These are phyloP conservation scores for Tapirus terrestris DNA, from an alignment of 2,113 vertebrate genomes.

Conservation along the genomic window DNA sequence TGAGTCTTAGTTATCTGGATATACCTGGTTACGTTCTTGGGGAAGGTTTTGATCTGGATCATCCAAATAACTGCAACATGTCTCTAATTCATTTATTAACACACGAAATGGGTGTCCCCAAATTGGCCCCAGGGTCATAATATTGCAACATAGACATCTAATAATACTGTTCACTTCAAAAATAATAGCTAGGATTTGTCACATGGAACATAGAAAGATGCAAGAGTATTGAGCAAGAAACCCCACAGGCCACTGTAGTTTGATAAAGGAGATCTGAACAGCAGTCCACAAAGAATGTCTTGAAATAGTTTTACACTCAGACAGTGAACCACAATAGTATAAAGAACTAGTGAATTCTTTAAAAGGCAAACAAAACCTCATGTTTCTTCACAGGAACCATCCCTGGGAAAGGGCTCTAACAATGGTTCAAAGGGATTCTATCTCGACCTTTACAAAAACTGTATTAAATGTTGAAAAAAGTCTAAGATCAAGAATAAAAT, in stretches of 20 bases:
- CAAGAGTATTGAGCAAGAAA: constrained; percentile 58
- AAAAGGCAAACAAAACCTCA: constrained; percentile 80
- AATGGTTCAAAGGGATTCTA: constrained; percentile 78
- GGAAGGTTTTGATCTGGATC: neutral
- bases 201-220: constrained; percentile 41
- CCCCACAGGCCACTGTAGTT: constrained; percentile 54
- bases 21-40: neutral
- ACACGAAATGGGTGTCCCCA: neutral
- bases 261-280: constrained; percentile 78
- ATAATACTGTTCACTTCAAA: constrained; percentile 63
- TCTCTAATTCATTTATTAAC: constrained; percentile 57
- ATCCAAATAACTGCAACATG: neutral
- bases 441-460: constrained; percentile 76
- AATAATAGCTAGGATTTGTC: constrained; percentile 67
- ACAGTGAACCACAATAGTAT: constrained; percentile 77
- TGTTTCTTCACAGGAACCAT: constrained; percentile 80
- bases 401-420: constrained; percentile 55
- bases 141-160: neutral
- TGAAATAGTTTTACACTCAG: constrained; percentile 81
- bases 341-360: constrained; percentile 78
- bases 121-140: constrained; percentile 24
- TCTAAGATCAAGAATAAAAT: constrained; percentile 62
- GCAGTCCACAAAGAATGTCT: constrained; percentile 78
- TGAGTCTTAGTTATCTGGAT: neutral
- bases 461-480: constrained; percentile 66